phyloP scores from a whole-genome alignment of 2,888 invertebrate genomes.

The Hirtodrosophila cameraria region DNA sequence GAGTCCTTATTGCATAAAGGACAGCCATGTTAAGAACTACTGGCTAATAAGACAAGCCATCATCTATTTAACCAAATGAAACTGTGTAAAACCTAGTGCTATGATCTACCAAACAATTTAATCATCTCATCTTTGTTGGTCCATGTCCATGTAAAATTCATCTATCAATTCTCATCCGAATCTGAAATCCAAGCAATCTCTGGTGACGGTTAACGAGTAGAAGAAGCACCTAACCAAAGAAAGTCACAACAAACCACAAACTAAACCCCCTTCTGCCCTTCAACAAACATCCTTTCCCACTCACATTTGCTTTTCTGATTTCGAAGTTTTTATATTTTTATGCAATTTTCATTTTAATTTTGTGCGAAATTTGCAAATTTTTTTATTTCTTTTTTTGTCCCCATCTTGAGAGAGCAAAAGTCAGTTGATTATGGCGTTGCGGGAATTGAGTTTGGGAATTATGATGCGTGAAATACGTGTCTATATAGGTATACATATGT shows the following conservation, averaged over 20 bases:
- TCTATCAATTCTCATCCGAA: neutral
- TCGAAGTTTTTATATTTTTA: conserved; percentile 63
- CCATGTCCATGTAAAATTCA: too few species aligned
- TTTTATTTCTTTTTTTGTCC: conserved; percentile 16
- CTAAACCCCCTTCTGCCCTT: neutral
- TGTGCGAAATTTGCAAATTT: conserved; percentile 47
- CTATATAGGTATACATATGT: conserved; percentile 3
- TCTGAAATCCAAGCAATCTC: too few species aligned
- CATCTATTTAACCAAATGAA: too few species aligned
- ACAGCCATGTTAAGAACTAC: too few species aligned
- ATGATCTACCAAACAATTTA: too few species aligned
- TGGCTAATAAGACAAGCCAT: too few species aligned
- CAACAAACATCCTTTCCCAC: too few species aligned
- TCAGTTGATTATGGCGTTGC: conserved; percentile 69
- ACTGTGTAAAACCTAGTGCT: too few species aligned
- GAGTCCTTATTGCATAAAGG: too few species aligned
- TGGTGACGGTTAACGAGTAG: too few species aligned
- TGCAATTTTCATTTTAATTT: conserved; percentile 69
- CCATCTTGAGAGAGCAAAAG: conserved; percentile 36
- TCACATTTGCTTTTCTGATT: conserved; percentile 72
- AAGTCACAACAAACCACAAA: neutral
- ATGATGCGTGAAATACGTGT: conserved; percentile 65
- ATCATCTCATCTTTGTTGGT: too few species aligned
- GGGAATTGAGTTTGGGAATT: conserved; percentile 77
- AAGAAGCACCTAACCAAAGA: neutral